phyloP scores from a whole-genome alignment of 2,113 vertebrate species.

The Passer montanus region DNA sequence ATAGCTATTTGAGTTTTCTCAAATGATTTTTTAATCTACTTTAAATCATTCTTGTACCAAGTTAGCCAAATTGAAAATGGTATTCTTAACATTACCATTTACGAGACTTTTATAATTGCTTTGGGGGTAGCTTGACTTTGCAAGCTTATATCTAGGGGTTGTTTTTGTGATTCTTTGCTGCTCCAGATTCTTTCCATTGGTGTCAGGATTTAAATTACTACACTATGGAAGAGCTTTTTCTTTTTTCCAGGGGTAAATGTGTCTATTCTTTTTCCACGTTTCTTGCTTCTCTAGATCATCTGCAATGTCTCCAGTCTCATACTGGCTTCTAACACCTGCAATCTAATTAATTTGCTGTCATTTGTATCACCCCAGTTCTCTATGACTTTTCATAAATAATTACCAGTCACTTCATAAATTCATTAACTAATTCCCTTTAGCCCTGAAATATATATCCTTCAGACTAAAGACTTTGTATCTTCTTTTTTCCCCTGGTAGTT shows the following conservation, averaged over 20 bases:
- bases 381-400: constrained; percentile 68
- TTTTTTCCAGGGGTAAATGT: not conserved
- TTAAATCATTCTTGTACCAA: not conserved
- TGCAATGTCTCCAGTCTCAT: constrained; percentile 33
- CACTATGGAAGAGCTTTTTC: not conserved
- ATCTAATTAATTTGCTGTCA: constrained; percentile 70
- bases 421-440: constrained; percentile 66
- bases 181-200: not conserved
- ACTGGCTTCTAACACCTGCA: constrained; percentile 47
- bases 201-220: not conserved
- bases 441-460: constrained; percentile 56
- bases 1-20: constrained; percentile 1
- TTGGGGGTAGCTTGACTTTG: not conserved
- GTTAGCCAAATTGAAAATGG: not conserved
- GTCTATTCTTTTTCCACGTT: not conserved
- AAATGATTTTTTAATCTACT: not conserved
- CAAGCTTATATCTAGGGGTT: not conserved
- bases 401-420: constrained; percentile 63
- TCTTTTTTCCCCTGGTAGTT: not conserved
- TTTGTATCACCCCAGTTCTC: constrained; percentile 49
- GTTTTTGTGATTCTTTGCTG: not conserved
- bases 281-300: constrained; percentile 29
- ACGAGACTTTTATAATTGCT: constrained; percentile 10
- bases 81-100: not conserved
- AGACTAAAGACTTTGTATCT: constrained; percentile 12